Percentiles rank a stretch among this genome's conserved stretches.
These are phyloP conservation scores for Pachymerium ferrugineum DNA, from an alignment of 2,888 invertebrate species.

Conservation along the genomic window DNA sequence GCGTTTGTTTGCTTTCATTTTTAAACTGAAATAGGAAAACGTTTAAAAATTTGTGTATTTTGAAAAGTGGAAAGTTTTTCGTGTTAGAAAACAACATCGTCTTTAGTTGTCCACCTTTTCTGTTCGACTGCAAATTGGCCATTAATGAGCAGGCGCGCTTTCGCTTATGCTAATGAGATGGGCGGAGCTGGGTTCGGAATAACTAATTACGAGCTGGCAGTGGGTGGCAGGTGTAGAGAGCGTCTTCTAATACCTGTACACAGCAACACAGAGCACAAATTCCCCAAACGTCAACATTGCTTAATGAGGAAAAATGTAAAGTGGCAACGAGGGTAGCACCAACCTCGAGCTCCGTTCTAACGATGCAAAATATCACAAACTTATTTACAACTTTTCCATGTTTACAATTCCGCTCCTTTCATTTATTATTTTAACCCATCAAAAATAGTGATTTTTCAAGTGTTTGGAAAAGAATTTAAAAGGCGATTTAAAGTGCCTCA, in stretches of 20 bases:
- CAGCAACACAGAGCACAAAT: background rate
- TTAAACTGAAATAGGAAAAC: too few species aligned
- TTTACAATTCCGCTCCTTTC: too few species aligned
- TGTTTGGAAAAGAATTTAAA: too few species aligned
- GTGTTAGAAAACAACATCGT: slow-evolving; percentile 9
- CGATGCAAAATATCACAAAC: background rate
- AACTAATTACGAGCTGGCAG: slow-evolving; percentile 8
- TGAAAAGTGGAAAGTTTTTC: background rate
- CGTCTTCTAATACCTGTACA: slow-evolving; percentile 8
- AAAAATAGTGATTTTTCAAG: too few species aligned
- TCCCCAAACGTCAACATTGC: slow-evolving; percentile 2
- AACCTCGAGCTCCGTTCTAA: background rate
- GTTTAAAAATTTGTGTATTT: background rate
- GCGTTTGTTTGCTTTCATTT: too few species aligned
- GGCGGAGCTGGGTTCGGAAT: background rate
- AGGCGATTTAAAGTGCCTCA: too few species aligned
- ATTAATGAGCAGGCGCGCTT: background rate
- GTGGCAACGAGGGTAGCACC: background rate
- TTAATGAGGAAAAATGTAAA: slow-evolving; percentile 13
- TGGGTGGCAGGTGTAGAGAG: slow-evolving; percentile 3
- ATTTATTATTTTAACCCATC: too few species aligned
- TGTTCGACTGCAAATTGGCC: slow-evolving; percentile 3
- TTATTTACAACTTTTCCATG: background rate
- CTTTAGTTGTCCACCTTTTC: background rate
- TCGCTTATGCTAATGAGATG: slow-evolving; percentile 9